A percentile compares a stretch with the other conserved stretches of the same genome.
Conservation (phyloP, 2,888 invertebrate genomes). For the Lucinisca nassula region DNA sequence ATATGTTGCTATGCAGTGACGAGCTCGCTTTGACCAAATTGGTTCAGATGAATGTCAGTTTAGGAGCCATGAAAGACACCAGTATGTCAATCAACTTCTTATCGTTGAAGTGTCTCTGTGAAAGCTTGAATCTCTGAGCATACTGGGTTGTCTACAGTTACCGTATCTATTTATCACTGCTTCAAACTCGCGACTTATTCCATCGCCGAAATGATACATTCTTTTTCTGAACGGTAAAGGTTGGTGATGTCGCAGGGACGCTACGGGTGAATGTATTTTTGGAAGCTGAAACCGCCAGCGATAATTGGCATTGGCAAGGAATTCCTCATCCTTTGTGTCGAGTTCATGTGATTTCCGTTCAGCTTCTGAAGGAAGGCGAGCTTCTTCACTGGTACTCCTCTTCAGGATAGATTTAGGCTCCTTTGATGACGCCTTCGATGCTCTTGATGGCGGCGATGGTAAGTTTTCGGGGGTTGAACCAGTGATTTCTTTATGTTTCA, state of each 20-base stretch:
- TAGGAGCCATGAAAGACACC: no score
- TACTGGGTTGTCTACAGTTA: conserved; percentile 64
- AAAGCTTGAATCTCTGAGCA: conserved; percentile 43
- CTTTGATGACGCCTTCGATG: background rate
- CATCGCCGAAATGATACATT: conserved; percentile 64
- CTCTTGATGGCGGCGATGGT: background rate
- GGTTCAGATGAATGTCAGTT: no score
- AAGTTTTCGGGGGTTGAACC: background rate
- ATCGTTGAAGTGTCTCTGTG: conserved; percentile 1
- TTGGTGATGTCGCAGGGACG: conserved; percentile 10
- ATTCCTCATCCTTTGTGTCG: conserved; percentile 45
- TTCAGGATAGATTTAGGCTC: conserved; percentile 66
- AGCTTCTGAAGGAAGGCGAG: background rate
- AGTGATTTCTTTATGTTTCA: conserved; percentile 44
- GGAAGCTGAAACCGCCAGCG: conserved; percentile 62
- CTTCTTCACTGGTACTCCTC: conserved; percentile 17
- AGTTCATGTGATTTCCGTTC: background rate
- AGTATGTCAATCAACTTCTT: background rate
- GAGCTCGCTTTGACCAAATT: no score
- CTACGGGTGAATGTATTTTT: conserved; percentile 48
- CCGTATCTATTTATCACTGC: conserved; percentile 64
- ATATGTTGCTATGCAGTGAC: no score
- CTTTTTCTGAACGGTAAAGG: conserved; percentile 50
- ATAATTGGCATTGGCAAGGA: conserved; percentile 51
- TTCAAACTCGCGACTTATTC: conserved; percentile 64